Evolutionary conservation across 2,797 vertebrate species (phyloP).

Genomic region (Sebastes aleutianus): DNA sequence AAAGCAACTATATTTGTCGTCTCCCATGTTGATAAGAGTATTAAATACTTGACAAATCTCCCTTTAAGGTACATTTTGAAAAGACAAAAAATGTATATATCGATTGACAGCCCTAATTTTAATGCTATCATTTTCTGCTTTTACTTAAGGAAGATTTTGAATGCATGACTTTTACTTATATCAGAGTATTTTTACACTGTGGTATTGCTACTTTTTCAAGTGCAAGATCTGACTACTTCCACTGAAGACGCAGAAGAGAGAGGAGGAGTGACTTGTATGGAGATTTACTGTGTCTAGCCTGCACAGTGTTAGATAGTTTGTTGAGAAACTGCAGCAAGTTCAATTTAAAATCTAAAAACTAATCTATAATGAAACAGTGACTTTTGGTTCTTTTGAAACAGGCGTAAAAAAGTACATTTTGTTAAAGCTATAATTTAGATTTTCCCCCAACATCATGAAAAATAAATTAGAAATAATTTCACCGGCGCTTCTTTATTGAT

Average conservation of each 20-base stretch:
- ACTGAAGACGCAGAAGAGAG: neutral
- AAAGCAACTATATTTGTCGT: no score
- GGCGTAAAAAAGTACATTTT: neutral
- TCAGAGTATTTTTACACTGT: no score
- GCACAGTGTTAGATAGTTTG: neutral
- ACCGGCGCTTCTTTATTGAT: slow-evolving; percentile 19
- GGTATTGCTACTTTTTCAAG: no score
- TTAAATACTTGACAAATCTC: no score
- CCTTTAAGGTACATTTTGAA: no score
- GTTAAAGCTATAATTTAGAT: slow-evolving; percentile 12
- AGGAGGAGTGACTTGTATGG: slow-evolving; percentile 8
- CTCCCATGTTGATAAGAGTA: no score
- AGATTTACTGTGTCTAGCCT: neutral
- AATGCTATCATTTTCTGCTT: no score
- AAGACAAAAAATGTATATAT: no score
- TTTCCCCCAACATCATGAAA: slow-evolving; percentile 6
- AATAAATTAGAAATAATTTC: slow-evolving; percentile 21
- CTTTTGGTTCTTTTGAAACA: slow-evolving; percentile 16
- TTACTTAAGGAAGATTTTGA: no score
- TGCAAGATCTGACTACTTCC: no score
- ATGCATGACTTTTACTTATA: no score
- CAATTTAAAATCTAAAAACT: neutral
- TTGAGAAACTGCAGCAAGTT: neutral
- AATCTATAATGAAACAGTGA: neutral
- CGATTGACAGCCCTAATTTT: no score